phyloP scores from a whole-genome alignment of 2,888 invertebrate genomes.

The Labia minor region DNA sequence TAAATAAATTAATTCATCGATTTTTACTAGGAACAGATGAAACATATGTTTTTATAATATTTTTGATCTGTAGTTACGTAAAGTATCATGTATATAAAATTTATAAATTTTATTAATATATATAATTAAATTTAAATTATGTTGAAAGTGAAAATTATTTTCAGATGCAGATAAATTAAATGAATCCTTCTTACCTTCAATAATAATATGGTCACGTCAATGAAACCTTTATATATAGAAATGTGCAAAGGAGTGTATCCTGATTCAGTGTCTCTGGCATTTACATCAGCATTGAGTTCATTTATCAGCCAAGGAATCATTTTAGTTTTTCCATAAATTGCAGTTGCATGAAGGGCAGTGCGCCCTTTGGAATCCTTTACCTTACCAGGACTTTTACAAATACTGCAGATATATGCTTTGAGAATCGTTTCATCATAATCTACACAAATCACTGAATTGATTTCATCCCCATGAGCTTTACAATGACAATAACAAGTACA shows the following conservation, averaged over 20 bases:
- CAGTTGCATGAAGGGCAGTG: constrained; percentile 67
- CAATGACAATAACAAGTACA: not conserved
- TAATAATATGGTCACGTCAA: constrained; percentile 58
- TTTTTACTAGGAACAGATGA: too few species aligned
- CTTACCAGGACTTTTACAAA: constrained; percentile 49
- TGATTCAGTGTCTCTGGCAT: constrained; percentile 56
- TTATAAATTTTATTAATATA: too few species aligned
- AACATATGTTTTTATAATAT: too few species aligned
- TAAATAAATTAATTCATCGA: too few species aligned
- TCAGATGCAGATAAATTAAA: constrained; percentile 31
- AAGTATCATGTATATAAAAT: constrained; percentile 15
- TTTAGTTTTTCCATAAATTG: constrained; percentile 57
- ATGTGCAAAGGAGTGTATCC: constrained; percentile 73
- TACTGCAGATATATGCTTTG: constrained; percentile 44
- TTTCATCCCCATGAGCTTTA: not conserved
- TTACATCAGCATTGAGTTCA: constrained; percentile 49
- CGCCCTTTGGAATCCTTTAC: constrained; percentile 53
- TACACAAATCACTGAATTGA: not conserved
- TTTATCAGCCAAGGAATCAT: constrained; percentile 65
- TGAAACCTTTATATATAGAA: constrained; percentile 71
- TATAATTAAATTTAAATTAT: constrained; percentile 39
- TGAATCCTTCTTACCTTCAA: constrained; percentile 45
- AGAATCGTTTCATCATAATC: not conserved
- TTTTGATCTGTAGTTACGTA: too few species aligned
- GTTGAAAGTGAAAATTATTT: not conserved